Percentiles rank a stretch among this genome's conserved stretches.
Conservation (phyloP, 2,888 invertebrate genomes). For the Andrena bicolor region DNA sequence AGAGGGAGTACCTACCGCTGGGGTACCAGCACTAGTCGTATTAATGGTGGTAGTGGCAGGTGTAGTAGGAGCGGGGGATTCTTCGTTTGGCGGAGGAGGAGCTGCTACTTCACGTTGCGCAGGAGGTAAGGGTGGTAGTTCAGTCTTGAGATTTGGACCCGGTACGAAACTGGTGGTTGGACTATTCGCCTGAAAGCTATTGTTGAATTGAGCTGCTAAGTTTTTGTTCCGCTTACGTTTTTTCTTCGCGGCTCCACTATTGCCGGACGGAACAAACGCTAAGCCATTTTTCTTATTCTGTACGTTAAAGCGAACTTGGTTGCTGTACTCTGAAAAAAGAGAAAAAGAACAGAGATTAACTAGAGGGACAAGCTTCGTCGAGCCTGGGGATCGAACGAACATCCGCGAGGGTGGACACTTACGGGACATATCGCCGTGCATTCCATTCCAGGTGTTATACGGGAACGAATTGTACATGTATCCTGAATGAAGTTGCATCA, state of each 20-base stretch:
- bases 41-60: slow-evolving; percentile 86
- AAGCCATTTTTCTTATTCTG: slow-evolving; percentile 84
- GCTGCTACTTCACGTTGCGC: slow-evolving; percentile 85
- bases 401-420: slow-evolving; percentile 54
- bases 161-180: slow-evolving; percentile 70
- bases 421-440: slow-evolving; percentile 80
- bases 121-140: slow-evolving; percentile 86
- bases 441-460: slow-evolving; percentile 79
- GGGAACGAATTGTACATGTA: slow-evolving; percentile 79
- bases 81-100: slow-evolving; percentile 86
- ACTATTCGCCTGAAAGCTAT: slow-evolving; percentile 82
- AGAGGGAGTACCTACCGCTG: slow-evolving; percentile 76
- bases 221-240: slow-evolving; percentile 91
- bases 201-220: slow-evolving; percentile 83
- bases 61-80: slow-evolving; percentile 77
- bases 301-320: slow-evolving; percentile 82
- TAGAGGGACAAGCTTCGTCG: too few species aligned
- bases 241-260: slow-evolving; percentile 89
- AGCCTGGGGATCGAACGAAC: too few species aligned
- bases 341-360: neutral
- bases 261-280: slow-evolving; percentile 81
- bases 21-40: slow-evolving; percentile 74
- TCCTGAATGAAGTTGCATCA: slow-evolving; percentile 80
- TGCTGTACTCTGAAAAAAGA: slow-evolving; percentile 79
- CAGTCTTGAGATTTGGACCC: slow-evolving; percentile 78